Evolutionary conservation across 2,113 vertebrate species (phyloP), one percentile per base, ranked within the genome.

Genomic region (Ictidomys tridecemlineatus): DNA sequence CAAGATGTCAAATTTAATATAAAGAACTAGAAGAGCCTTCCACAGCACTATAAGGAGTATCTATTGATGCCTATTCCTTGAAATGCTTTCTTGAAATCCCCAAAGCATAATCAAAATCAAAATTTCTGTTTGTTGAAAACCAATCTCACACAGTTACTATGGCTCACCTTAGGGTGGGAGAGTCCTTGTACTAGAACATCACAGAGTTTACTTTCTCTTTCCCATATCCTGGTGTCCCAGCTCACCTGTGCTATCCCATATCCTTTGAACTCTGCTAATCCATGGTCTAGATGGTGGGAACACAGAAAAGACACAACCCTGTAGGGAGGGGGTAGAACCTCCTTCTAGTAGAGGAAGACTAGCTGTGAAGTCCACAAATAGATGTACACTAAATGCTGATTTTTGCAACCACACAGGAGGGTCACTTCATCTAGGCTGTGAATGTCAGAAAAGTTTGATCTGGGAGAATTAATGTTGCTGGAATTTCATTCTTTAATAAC

Each of bases 31-130:
- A 45, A 34, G 39, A 65, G 8, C 3, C 61, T 91, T 42, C 39
- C 3, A 2, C 45, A 53, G 34, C 90, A 48, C 53, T 65, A 69
- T 45, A 74, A 96, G 79, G 37, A 88, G 8, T 39, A 56, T 84
- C 32, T 70, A 5, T 51, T 58, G 58, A 72, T 61, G 56, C 8
- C 30, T n/a, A 82, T 1, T 86, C 22, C 69, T 85, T 93, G 69
- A 88, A 91, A 90, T 87, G 58, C 51, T 76, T 91, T 94, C 86
- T 93, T 48, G 67, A 82, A 94, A 82, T 70, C 5, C 32, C 20
- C n/a, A 96, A 82, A 85, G 76, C 34, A 34, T 5, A 14, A 58
- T 51, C 32, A 93, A 85, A 45, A 58, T 93, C 3, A 93, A 45
- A 92, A 67, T 53, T 58, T 79, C n/a, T 84, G 53, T 53, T 94